Evolutionary conservation across 2,888 invertebrate genomes (phyloP).

Genomic region (Rhyacophila evoluta): DNA sequence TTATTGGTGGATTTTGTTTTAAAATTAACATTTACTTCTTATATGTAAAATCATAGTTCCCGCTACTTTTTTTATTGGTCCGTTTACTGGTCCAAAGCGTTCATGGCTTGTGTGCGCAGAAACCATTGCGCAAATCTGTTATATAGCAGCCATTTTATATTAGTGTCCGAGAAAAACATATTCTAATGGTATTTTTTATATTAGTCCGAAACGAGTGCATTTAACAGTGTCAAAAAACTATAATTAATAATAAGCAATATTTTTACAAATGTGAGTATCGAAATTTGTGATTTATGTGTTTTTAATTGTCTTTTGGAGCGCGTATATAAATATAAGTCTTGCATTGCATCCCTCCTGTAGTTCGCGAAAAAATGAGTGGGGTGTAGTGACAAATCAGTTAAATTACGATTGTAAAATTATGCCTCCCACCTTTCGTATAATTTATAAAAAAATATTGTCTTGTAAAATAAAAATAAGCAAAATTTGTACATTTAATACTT

Average conservation of each 20-base stretch:
- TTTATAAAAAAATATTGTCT: constrained; percentile 31
- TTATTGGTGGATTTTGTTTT: too few species aligned
- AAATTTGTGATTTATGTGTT: constrained; percentile 25
- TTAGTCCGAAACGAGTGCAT: constrained; percentile 46
- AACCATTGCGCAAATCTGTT: constrained; percentile 73
- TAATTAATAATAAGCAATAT: constrained; percentile 41
- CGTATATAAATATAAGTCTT: constrained; percentile 43
- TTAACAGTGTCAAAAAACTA: constrained; percentile 39
- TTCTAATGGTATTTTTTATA: constrained; percentile 70
- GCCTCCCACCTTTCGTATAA: constrained; percentile 48
- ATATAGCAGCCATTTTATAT: constrained; percentile 73
- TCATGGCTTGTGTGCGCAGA: constrained; percentile 73
- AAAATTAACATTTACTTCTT: too few species aligned
- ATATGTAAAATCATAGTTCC: constrained; percentile 64
- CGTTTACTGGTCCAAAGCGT: constrained; percentile 72
- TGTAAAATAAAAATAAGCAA: not conserved
- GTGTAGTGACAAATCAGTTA: constrained; percentile 44
- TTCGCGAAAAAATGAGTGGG: constrained; percentile 48
- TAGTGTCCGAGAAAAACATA: constrained; percentile 71
- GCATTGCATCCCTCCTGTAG: constrained; percentile 48
- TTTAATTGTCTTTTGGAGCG: constrained; percentile 34
- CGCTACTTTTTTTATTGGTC: constrained; percentile 68
- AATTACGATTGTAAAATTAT: constrained; percentile 45
- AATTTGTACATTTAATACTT: not conserved
- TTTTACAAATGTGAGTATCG: constrained; percentile 49